Base-by-base conservation (phyloP, 1,140 invertebrate genomes). In the Lucilia sericata region DNA sequence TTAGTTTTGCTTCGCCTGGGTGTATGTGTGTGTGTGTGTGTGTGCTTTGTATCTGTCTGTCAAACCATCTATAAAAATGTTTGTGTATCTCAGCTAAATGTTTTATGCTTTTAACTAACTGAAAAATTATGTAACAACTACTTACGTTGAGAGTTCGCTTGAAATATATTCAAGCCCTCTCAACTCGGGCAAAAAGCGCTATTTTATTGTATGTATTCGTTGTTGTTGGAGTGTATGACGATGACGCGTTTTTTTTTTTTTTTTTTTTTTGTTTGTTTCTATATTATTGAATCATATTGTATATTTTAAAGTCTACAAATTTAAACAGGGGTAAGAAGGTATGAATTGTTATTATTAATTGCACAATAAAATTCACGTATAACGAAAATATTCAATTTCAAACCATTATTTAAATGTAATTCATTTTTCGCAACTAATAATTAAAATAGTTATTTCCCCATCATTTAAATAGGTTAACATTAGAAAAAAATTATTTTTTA, bases 51-150 rank as follows among this genome's bases (percentile, higher is more conserved):
- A 55, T 55, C 12, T 55, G 51, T 55, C 17, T 55, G 12, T 17
- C 51, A 55, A 55, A 55, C 17, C 51, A 55, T 55, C 17, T 55
- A 55, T 55, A n/a, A 55, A 55, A 14, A 14, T 55, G 51, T 42
- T 55, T 55, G 51, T 21, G 19, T 21, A 70, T 9, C 65, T 70
- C 17, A 21, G 65, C 21, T 21, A 70, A 21, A 70, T 21, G 9
- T 70, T 25, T 70, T 70, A 70, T 70, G 51, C 42, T 55, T 55
- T 30, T 17, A 70, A 70, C n/a, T 21, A 70, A 70, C 65, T 70
- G n/a, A 70, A 21, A 30, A 70, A 70, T 70, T 70, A 70, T 70
- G 65, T 70, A 70, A 70, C 65, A 21, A 21, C n/a, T 70, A 17
- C 19, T 70, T 21, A 70, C 17, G 8, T 25, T 70, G 7, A 21